Conservation (phyloP, 2,888 invertebrate genomes). For the Eilema griseolum region DNA sequence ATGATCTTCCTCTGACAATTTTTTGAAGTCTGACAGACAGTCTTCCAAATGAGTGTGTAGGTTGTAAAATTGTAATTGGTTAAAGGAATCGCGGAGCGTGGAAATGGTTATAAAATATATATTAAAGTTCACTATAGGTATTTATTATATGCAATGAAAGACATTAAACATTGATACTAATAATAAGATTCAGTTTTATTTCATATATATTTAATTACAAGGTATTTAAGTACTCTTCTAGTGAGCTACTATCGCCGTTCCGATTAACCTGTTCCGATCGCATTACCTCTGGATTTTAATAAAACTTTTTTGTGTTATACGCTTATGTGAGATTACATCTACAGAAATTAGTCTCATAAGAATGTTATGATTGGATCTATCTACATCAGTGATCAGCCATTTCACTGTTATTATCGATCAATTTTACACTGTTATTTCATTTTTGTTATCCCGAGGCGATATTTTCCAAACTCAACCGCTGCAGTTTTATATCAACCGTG, state of each 20-base stretch:
- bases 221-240: not conserved
- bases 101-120: not conserved
- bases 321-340: slow-evolving; percentile 23
- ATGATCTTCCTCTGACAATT: no score
- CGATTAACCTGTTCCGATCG: not conserved
- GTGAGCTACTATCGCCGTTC: not conserved
- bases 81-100: not conserved
- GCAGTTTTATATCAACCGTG: slow-evolving; percentile 52
- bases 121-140: not conserved
- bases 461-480: slow-evolving; percentile 51
- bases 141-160: no score
- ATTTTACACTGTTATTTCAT: slow-evolving; percentile 46
- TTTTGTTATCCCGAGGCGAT: slow-evolving; percentile 56
- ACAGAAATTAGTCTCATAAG: slow-evolving; percentile 31
- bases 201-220: not conserved
- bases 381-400: slow-evolving; percentile 37
- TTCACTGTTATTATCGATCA: slow-evolving; percentile 48
- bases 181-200: not conserved
- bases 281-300: not conserved
- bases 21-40: no score
- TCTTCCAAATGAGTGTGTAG: not conserved
- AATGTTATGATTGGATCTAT: slow-evolving; percentile 34
- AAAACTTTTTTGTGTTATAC: slow-evolving; percentile 2
- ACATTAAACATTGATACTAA: no score
- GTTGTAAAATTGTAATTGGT: not conserved